phyloP scores from a whole-genome alignment of 2,113 vertebrate genomes.

The Menidia beryllina region DNA sequence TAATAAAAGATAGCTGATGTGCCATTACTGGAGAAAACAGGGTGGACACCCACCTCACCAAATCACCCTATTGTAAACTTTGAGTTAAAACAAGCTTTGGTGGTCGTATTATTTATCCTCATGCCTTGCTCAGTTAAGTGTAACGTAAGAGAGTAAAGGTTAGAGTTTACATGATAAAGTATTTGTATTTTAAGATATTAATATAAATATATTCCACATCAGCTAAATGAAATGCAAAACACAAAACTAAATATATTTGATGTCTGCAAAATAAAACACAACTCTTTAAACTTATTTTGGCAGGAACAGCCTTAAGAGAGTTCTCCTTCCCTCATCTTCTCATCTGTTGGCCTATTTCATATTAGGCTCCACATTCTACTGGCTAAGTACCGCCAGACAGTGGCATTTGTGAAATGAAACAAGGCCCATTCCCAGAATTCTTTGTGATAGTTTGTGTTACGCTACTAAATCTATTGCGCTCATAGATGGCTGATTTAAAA shows the following conservation, averaged over 20 bases:
- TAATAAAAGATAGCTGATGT: slow-evolving; percentile 1
- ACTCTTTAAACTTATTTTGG: slow-evolving; percentile 11
- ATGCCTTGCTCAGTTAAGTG: background rate
- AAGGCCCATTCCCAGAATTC: slow-evolving; percentile 38
- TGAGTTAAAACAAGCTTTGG: background rate
- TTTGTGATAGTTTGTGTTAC: slow-evolving; percentile 35
- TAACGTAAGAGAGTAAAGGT: slow-evolving; percentile 1
- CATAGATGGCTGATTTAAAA: slow-evolving; percentile 41
- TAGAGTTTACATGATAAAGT: background rate
- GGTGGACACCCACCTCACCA: background rate
- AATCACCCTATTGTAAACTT: background rate
- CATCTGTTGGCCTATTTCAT: slow-evolving; percentile 36
- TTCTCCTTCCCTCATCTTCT: slow-evolving; percentile 14
- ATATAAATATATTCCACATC: background rate
- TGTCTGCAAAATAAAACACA: slow-evolving; percentile 4
- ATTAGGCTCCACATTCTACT: slow-evolving; percentile 25
- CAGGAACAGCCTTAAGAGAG: slow-evolving; percentile 32
- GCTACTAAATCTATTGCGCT: slow-evolving; percentile 38
- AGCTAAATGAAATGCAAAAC: background rate
- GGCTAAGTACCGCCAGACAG: slow-evolving; percentile 22
- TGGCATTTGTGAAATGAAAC: slow-evolving; percentile 41
- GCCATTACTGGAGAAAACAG: background rate
- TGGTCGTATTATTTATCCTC: background rate
- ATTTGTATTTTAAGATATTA: background rate
- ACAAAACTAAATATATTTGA: background rate